Evolutionary conservation across 2,113 vertebrate genomes (phyloP).

Genomic region (Heterotis niloticus): DNA sequence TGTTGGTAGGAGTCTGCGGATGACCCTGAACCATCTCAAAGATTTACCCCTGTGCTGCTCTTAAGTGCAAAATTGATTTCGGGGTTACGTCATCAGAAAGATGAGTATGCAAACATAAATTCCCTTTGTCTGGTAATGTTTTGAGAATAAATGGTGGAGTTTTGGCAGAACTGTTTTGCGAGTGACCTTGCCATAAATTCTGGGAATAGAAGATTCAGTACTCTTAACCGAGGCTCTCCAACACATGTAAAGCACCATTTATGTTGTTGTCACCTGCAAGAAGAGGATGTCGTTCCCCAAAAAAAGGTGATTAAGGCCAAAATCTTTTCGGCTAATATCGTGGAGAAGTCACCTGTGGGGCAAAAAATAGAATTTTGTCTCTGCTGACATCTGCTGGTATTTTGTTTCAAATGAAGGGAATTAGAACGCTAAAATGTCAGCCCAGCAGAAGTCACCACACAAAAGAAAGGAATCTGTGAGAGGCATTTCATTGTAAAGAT

Average conservation of each 20-base stretch:
- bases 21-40: constrained; percentile 14
- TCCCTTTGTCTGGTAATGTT: constrained; percentile 39
- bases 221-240: constrained; percentile 37
- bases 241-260: constrained; percentile 39
- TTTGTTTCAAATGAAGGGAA: no score
- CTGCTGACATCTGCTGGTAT: constrained; percentile 59
- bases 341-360: constrained; percentile 7
- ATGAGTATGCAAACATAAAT: constrained; percentile 44
- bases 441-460: no score
- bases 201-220: constrained; percentile 31
- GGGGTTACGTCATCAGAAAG: constrained; percentile 37
- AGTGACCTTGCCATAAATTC: constrained; percentile 44
- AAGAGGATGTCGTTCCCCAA: constrained; percentile 43
- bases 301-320: constrained; percentile 41
- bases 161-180: constrained; percentile 40
- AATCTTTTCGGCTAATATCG: constrained; percentile 34
- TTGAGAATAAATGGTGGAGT: constrained; percentile 42
- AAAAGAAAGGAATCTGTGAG: no score
- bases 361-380: constrained; percentile 46
- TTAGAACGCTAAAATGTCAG: no score
- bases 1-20: not conserved
- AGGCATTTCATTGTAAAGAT: no score
- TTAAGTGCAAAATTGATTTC: constrained; percentile 35
- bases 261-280: constrained; percentile 40
- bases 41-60: constrained; percentile 21